Conservation (phyloP, 2,113 vertebrate species). For the Aspiorhynchus laticeps region DNA sequence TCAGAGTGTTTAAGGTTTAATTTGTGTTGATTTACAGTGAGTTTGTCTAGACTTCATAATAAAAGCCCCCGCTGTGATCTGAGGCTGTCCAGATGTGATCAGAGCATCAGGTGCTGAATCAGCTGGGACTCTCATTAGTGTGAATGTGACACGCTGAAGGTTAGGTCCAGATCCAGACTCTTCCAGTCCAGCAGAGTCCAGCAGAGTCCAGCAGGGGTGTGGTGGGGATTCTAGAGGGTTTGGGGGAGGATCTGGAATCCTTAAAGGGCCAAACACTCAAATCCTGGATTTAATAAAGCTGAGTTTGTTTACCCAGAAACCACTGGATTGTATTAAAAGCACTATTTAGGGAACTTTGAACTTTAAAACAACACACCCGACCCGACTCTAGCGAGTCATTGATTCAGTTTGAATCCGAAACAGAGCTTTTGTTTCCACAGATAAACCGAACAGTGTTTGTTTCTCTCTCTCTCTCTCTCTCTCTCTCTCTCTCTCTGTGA, state of each 20-base stretch:
- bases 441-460: background rate
- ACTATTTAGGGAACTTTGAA: no score
- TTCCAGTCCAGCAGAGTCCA: background rate
- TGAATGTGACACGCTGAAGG: background rate
- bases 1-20: no score
- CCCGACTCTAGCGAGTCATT: background rate
- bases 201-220: background rate
- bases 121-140: background rate
- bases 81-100: background rate
- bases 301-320: background rate
- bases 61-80: conserved; percentile 15
- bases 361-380: no score
- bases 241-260: background rate
- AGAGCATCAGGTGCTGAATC: background rate
- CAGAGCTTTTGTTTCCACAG: background rate
- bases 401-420: background rate
- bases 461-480: no score
- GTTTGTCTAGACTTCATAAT: conserved; percentile 40
- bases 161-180: background rate
- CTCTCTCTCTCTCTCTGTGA: no score
- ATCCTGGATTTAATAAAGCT: background rate
- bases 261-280: background rate
- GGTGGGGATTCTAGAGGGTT: background rate
- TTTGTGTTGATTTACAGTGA: background rate
- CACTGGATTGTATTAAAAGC: background rate